Evolutionary conservation across 2,797 vertebrate species (phyloP), one percentile per base, ranked within the genome.

Genomic region (Hypotaenidia philippensis): DNA sequence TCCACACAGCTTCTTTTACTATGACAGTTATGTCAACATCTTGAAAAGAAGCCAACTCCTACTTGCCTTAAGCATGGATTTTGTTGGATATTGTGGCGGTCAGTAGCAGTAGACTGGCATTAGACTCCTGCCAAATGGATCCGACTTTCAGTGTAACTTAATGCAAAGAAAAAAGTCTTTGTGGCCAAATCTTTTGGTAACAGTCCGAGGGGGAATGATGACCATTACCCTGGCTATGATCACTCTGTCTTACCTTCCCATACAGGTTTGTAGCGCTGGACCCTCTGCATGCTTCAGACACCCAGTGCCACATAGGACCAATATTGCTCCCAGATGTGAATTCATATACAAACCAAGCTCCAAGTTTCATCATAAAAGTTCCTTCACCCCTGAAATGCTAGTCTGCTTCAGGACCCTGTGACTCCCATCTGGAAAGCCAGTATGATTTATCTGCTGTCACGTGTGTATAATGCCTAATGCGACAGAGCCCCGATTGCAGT

Each of bases 1-100:
- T 76, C 44, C 52, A 66, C 59, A 86, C 65, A 83, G 56, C n/a
- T 87, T 83, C 36, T 90, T 93, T 86, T 56, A 72, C 32, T 74
- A 34, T 6, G 19, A 79, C 64, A 80, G 31, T 66, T 75, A 77
- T 27, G 13, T 79, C 76, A 96, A 53, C 44, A 92, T 38, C 59
- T 89, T 83, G 87, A 23, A 87, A 86, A 82, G 50, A 75, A 77
- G 34, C 44, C 57, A 77, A 52, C 31, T 96, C 38, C 69, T 83
- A 25, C 53, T 93, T 90, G 69, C 72, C 47, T 84, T 60, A 69
- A 95, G 76, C 27, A 41, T 76, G 45, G 41, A 10, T 87, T 93
- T 95, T 80, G 49, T 45, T 92, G 80, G 41, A 45, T 77, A 22
- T 72, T 31, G 76, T 25, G 15, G 38, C 38, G 27, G 66, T 76